Base-by-base conservation (phyloP, 2,888 invertebrate species). In the Cataglyphis cursor region DNA sequence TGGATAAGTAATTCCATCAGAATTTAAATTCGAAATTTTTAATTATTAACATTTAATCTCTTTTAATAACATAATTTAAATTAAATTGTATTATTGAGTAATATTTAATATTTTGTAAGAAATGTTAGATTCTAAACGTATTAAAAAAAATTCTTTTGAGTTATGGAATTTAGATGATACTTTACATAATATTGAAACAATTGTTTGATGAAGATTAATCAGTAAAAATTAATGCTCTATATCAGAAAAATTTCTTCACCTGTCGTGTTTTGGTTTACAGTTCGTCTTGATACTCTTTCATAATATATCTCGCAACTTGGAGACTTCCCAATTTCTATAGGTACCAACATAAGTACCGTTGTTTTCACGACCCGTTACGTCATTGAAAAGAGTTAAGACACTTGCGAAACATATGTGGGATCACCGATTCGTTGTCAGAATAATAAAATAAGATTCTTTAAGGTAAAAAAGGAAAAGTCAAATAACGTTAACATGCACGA, bases 291-390 rank as follows among this genome's bases (percentile, higher is more conserved):
- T 65, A 10, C 6, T 12, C n/a, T 44, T 78, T 59, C 18, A 70
- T 59, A 10, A 68, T 15, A 6, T 59, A 44, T 35, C 41, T 57
- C 4, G 35, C 24, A 35, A 83, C 62, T 68, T 78, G 68, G 64
- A 73, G 21, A 62, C 54, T 28, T 82, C 54, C 80, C 75, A 85
- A 85, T 83, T 86, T 81, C 74, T 74, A 65, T 78, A 80, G 75
- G 35, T 3, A 73, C 21, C 24, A 75, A 44, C 59, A n/a, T 9
- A 31, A 59, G 75, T 70, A 85, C 76, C 85, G 74, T 86, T 86
- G 57, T 59, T 68, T 73, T 12, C 28, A 48, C 66, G 76, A 76
- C 9, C 72, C 73, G 80, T 86, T 86, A 83, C 66, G 38, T 85
- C 82, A 86, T 66, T 65, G 61, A 61, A 78, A 74, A 57, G 51